A percentile compares a stretch with the other conserved stretches of the same genome.
phyloP scores from a whole-genome alignment of 2,797 vertebrate species.

The Urophycis tenuis region DNA sequence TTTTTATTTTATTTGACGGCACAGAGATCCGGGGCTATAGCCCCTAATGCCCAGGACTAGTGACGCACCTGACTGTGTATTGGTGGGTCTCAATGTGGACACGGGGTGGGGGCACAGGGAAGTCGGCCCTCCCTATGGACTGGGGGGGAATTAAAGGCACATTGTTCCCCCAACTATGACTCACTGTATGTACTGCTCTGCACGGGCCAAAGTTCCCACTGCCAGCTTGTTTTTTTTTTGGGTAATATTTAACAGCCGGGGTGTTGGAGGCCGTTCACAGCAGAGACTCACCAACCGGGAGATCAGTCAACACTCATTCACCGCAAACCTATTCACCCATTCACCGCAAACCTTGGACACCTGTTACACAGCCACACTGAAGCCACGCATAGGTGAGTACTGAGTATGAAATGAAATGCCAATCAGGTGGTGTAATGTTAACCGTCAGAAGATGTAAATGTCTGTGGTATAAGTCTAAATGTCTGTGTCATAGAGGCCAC shows the following conservation, averaged over 20 bases:
- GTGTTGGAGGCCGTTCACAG: slow-evolving; percentile 27
- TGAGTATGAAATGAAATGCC: background rate
- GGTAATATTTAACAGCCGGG: slow-evolving; percentile 67
- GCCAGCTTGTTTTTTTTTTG: background rate
- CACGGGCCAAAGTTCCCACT: slow-evolving; percentile 50
- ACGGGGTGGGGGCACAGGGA: background rate
- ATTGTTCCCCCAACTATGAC: slow-evolving; percentile 51
- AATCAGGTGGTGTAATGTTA: background rate
- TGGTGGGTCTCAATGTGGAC: background rate
- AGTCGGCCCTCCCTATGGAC: slow-evolving; percentile 24
- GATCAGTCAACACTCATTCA: background rate
- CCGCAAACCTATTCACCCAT: too few relatives aligned
- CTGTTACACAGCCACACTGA: background rate
- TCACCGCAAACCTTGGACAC: background rate
- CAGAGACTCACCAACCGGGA: background rate
- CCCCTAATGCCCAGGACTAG: too few relatives aligned
- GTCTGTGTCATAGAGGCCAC: too few relatives aligned
- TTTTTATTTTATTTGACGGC: too few relatives aligned
- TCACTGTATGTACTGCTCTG: slow-evolving; percentile 34
- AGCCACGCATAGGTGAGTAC: background rate
- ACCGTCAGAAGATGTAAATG: too few relatives aligned
- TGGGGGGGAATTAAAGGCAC: slow-evolving; percentile 14
- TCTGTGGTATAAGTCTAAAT: too few relatives aligned
- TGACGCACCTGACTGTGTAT: too few relatives aligned
- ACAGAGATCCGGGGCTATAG: too few relatives aligned